Evolutionary conservation across 1,140 invertebrate species (phyloP), one percentile per base, ranked within the genome.

Genomic region (Tetramorium simillimum): DNA sequence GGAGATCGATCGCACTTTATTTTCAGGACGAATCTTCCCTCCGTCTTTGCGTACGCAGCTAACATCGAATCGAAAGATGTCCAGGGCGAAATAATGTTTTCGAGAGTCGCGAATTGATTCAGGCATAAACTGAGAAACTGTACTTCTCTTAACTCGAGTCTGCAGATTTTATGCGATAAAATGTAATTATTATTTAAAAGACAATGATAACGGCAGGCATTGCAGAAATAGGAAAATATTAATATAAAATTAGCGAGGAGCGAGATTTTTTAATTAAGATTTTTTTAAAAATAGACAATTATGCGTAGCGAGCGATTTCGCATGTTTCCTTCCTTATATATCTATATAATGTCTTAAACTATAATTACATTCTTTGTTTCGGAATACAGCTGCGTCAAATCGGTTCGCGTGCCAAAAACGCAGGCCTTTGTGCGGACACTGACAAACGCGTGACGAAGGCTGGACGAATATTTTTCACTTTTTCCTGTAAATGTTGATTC

Each of bases 1-100:
- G 18, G 33, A 12, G 56, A 89, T 89, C 81, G 87, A 89, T 89
- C 49, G 21, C 16, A 24, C 63, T 89, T 89, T 86, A 89, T 89
- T 89, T 86, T 69, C 76, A 63, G 67, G 51, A 2, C 46, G 60
- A 78, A 85, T 78, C 65, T 21, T 56, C n/a, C n/a, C 24, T n/a
- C 14, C 40, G 18, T 73, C 53, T 40, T 81, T 43, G 37, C 21
- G 21, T 16, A 49, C 49, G 65, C 78, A 70, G 56, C 46, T 18
- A 28, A 21, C n/a, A 4, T 56, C 21, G 28, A 67, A 10, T 40
- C 9, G 37, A n/a, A n/a, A 81, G 63, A 80, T 12, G 3, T 75
- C 33, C 62, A 75, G 51, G 5, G 24, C 21, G 14, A 16, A 2
- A 75, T 21, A 16, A 18, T 16, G 14, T 62, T 77, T 77, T n/a